Evolutionary conservation across 2,888 invertebrate genomes (phyloP).

Genomic region (Zygogramma bicolorata): DNA sequence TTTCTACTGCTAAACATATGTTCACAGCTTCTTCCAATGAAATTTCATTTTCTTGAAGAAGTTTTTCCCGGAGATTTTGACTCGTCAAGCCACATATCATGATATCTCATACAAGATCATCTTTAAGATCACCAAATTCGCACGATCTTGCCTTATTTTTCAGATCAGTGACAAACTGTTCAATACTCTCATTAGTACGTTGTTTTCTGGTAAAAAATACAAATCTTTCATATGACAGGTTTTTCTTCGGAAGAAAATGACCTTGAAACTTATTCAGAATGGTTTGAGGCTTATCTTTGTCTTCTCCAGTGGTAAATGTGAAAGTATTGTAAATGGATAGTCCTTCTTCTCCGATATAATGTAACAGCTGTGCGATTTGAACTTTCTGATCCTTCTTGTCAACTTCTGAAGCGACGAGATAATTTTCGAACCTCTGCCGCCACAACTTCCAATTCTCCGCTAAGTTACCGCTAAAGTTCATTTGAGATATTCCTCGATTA

Average conservation of each 20-base stretch:
- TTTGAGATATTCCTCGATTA: not conserved
- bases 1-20: not conserved
- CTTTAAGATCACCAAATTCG: not conserved
- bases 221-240: not conserved
- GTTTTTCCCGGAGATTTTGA: not conserved
- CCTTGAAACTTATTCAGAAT: not conserved
- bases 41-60: not conserved
- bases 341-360: not conserved
- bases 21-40: not conserved
- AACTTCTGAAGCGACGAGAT: not conserved
- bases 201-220: not conserved
- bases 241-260: not conserved
- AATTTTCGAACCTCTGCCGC: conserved; percentile 19
- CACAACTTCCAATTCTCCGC: conserved; percentile 17
- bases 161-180: not conserved
- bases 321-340: not conserved
- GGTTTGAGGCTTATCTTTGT: not conserved
- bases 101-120: not conserved
- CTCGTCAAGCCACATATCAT: not conserved
- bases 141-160: not conserved
- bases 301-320: not conserved
- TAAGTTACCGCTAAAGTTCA: conserved; percentile 17
- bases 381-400: not conserved
- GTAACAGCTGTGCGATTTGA: not conserved
- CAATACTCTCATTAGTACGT: not conserved